Percentiles rank a stretch among this genome's conserved stretches.
Evolutionary conservation across 2,113 vertebrate species (phyloP).

Genomic region (Xerus inauris): DNA sequence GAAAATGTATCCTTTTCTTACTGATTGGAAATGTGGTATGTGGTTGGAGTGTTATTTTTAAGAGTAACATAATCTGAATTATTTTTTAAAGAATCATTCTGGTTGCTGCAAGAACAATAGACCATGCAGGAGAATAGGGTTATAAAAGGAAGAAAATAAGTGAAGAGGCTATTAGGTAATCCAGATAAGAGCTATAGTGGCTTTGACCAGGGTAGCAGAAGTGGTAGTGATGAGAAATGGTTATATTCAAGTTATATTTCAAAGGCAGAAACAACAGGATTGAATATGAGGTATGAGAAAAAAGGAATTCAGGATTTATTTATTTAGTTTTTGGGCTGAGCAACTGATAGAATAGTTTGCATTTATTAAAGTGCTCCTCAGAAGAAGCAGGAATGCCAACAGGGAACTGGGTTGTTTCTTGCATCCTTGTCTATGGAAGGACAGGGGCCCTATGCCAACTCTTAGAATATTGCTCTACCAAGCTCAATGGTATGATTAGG

Average conservation of each 20-base stretch:
- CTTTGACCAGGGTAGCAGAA: neutral
- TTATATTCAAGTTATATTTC: neutral
- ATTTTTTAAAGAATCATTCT: neutral
- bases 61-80: neutral
- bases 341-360: neutral
- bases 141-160: neutral
- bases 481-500: neutral
- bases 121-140: neutral
- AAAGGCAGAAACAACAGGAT: neutral
- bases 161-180: neutral
- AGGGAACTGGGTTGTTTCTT: slow-evolving; percentile 19
- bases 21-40: neutral
- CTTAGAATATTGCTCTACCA: neutral
- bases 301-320: neutral
- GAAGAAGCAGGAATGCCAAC: neutral
- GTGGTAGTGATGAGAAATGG: neutral
- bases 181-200: neutral
- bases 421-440: neutral
- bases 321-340: neutral
- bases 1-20: neutral
- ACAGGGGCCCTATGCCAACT: neutral
- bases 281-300: neutral
- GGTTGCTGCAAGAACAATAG: neutral
- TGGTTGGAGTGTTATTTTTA: neutral
- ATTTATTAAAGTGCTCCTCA: neutral